Evolutionary conservation across 2,888 invertebrate species (phyloP).

Genomic region (Dasysyrphus tricinctus): DNA sequence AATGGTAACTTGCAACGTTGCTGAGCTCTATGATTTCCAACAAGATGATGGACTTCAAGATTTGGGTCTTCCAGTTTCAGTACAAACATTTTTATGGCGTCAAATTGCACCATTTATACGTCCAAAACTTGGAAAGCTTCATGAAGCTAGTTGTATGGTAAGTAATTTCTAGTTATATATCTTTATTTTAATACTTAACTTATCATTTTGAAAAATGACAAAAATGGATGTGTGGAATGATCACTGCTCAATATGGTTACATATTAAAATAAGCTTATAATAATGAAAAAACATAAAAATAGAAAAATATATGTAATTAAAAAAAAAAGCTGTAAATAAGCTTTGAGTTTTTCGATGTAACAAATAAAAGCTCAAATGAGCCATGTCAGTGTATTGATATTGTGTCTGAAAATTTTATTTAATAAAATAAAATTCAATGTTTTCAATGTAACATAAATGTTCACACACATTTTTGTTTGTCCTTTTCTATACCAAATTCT

Average conservation of each 20-base stretch:
- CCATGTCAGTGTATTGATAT: slow-evolving; percentile 44
- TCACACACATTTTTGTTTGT: slow-evolving; percentile 55
- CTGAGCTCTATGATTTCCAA: slow-evolving; percentile 82
- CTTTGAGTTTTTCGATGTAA: slow-evolving; percentile 76
- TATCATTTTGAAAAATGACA: slow-evolving; percentile 22
- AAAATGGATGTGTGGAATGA: slow-evolving; percentile 64
- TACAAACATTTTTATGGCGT: slow-evolving; percentile 98
- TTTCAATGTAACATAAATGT: slow-evolving; percentile 36
- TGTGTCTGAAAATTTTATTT: slow-evolving; percentile 48
- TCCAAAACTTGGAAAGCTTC: slow-evolving; percentile 96
- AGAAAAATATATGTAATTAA: neutral
- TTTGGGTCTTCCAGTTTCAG: slow-evolving; percentile 94
- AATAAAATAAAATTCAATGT: slow-evolving; percentile 50
- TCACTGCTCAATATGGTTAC: slow-evolving; percentile 67
- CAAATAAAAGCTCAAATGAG: slow-evolving; percentile 34
- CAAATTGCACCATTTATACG: slow-evolving; percentile 98
- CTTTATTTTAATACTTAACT: neutral
- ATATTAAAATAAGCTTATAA: slow-evolving; percentile 47
- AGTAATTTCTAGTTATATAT: slow-evolving; percentile 82
- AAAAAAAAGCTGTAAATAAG: slow-evolving; percentile 77
- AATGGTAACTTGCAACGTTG: slow-evolving; percentile 79
- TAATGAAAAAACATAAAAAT: neutral
- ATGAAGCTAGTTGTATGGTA: slow-evolving; percentile 99
- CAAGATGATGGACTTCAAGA: slow-evolving; percentile 88
- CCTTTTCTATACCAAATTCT: neutral